Base-by-base conservation (phyloP, 2,113 vertebrate genomes). In the Antechinus stuartii region DNA sequence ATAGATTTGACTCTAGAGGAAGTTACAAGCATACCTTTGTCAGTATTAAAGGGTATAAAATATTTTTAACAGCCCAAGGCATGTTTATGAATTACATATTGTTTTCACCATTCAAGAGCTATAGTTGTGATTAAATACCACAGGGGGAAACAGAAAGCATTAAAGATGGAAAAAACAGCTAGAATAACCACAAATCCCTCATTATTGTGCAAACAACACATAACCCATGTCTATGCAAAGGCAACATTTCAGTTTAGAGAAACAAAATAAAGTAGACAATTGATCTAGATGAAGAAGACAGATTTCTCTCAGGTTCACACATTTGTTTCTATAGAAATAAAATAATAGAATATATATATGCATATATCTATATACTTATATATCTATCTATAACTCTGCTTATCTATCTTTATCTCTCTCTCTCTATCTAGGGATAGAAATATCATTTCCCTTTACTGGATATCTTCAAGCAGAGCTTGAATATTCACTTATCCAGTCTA, bases 111-210 rank as follows among this genome's bases (percentile, higher is more conserved):
- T 91, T 91, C 90, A 90, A 90, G 94, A 55, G 97, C 90, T 93
- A 97, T 95, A 91, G 91, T 92, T 97, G 98, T 96, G 97, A 97
- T 93, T 92, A 93, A 96, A 98, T 92, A 97, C 98, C 98, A 97
- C 92, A 97, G 93, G 94, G 57, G 89, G 90, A 84, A 57, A 96
- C 23, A 26, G 46, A 95, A 97, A 96, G 91, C 35, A 96, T 89
- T 76, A 94, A 96, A 94, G 89, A 92, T 0, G 96, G 94, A 95
- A 90, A 92, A 97, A 61, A 95, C 54, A 53, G 27, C 95, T 54
- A 23, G 94, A 12, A 2, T 54, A 90, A 84, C 54, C 96, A 25
- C n/a, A 96, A 93, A 97, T 92, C 22, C 61, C 91, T 96, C 94
- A 91, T 68, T 94, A 92, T 92, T 76, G 0, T 22, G 55, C 14